A percentile compares a stretch with the other conserved stretches of the same genome.
These are phyloP conservation scores for Saiga tatarica DNA, from an alignment of 2,113 vertebrate species.

Conservation along the genomic window DNA sequence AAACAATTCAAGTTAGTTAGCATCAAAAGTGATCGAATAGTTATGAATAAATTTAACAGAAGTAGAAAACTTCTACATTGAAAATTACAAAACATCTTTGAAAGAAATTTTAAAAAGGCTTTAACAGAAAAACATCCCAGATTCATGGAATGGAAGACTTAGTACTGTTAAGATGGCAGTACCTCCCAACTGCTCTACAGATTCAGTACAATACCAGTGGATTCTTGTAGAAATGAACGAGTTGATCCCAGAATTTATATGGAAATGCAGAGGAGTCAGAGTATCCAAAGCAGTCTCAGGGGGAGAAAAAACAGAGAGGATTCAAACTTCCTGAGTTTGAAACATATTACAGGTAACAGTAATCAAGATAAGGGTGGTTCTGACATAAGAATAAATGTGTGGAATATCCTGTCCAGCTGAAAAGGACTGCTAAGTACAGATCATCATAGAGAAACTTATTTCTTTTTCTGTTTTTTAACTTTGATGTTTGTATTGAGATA, in stretches of 20 bases:
- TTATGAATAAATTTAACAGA: neutral
- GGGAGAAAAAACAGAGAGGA: neutral
- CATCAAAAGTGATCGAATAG: neutral
- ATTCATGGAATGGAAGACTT: neutral
- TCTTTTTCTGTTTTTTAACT: neutral
- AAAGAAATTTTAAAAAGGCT: neutral
- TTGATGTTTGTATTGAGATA: neutral
- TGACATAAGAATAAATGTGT: neutral
- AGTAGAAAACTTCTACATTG: neutral
- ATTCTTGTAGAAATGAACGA: neutral
- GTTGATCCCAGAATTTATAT: neutral
- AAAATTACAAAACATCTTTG: neutral
- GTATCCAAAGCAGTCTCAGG: neutral
- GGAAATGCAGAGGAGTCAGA: neutral
- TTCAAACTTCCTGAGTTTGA: neutral
- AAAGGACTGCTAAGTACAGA: neutral
- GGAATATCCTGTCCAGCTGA: neutral
- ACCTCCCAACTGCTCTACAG: neutral
- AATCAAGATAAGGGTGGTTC: neutral
- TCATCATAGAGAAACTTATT: neutral
- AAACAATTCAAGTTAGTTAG: neutral
- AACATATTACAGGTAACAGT: neutral
- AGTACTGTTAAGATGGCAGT: neutral
- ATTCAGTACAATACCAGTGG: neutral
- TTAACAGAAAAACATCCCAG: neutral